Base-by-base conservation (phyloP, 2,888 invertebrate species). In the Strigamia crassipes region DNA sequence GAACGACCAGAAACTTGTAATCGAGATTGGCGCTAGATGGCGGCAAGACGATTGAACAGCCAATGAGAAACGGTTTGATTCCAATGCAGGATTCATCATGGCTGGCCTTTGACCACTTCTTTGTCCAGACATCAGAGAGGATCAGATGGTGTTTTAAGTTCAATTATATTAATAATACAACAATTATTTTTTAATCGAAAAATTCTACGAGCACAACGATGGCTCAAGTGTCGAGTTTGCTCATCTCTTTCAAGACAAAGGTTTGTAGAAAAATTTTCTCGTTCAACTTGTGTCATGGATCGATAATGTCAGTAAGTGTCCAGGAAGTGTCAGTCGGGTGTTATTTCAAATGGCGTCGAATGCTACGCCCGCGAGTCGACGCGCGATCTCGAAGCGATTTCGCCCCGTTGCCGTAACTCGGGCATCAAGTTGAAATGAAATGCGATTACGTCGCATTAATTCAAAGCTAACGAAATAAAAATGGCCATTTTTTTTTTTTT, bases 41-140 rank as follows among this genome's bases (percentile, higher is more conserved):
- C 80, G 46, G 80, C 81, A 34, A 31, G 8, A 10, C 38, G 13
- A 21, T 1, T 9, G 12, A n/a, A n/a, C 46, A 21, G 12, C 81
- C 66, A 81, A 81, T 66, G 27, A 61, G 10, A 81, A 41, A 12
- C n/a, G 56, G 31, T 27, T 34, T 61, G 34, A 61, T 1, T 81
- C 27, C 42, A 81, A 23, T 77, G 81, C 81, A 81, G 78, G 81
- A 81, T 81, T 81, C 81, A 81, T 81, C 81, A 81, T 81, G 81
- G 81, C 81, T 41, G 81, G 81, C 81, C 23, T 81, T 73, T 81
- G 81, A 77, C 81, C 41, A 81, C 81, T 81, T 81, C 81, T 81
- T 81, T 81, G 81, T 81, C 81, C 81, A 81, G 81, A 77, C 81
- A 77, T 81, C 81, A 38, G 41, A 42, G 42, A 77, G 81, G 78